These are phyloP conservation scores for Oryzias celebensis DNA, from an alignment of 2,113 vertebrate species.

Conservation along the genomic window DNA sequence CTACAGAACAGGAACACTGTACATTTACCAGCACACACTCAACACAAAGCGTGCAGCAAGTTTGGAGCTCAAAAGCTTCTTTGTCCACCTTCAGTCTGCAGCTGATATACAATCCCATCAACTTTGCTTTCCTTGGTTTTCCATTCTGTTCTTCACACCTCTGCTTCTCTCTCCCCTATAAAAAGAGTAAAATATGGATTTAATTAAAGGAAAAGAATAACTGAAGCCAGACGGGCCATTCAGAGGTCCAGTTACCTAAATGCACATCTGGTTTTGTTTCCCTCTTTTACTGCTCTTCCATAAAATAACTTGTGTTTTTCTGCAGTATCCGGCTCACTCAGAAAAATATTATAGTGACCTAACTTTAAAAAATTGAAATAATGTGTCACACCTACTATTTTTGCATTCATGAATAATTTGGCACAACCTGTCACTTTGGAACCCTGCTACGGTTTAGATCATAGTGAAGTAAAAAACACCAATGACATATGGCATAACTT, in stretches of 20 bases:
- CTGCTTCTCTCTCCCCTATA: constrained; percentile 27
- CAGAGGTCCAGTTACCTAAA: not conserved
- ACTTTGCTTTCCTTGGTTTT: not conserved
- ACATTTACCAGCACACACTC: constrained; percentile 5
- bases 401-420: no score
- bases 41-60: not conserved
- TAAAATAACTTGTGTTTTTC: no score
- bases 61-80: constrained; percentile 26
- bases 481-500: no score
- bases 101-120: constrained; percentile 11
- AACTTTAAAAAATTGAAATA: no score
- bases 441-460: no score
- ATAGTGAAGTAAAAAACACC: no score
- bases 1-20: not conserved
- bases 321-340: no score
- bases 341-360: no score
- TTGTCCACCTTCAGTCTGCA: constrained; percentile 32
- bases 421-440: no score
- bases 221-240: constrained; percentile 12
- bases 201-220: constrained; percentile 8
- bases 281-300: no score
- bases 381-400: no score
- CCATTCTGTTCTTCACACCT: not conserved
- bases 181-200: constrained; percentile 18
- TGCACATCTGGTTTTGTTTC: no score